These are phyloP conservation scores for Papilio aristodemus DNA, from an alignment of 1,140 invertebrate species.

Conservation along the genomic window DNA sequence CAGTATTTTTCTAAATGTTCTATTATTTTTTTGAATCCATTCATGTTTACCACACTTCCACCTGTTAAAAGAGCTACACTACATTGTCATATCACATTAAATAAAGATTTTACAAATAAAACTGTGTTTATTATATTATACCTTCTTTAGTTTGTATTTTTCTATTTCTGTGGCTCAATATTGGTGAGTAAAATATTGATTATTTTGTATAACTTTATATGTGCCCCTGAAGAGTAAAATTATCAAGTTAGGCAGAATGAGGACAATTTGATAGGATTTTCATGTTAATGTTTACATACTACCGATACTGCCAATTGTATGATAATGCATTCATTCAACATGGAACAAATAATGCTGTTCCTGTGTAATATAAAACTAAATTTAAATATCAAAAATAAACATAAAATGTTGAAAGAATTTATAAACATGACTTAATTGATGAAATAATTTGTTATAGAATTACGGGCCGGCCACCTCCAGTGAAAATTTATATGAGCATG, in stretches of 20 bases:
- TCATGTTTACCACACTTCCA: neutral
- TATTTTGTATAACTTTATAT: slow-evolving; percentile 36
- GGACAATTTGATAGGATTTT: slow-evolving; percentile 32
- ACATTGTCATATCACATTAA: slow-evolving; percentile 36
- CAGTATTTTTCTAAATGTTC: neutral
- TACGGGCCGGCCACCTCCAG: slow-evolving; percentile 78
- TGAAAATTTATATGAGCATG: slow-evolving; percentile 73
- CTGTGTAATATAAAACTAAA: slow-evolving; percentile 14
- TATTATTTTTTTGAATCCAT: neutral
- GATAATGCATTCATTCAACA: slow-evolving; percentile 45
- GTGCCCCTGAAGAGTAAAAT: slow-evolving; percentile 39
- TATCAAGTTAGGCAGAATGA: slow-evolving; percentile 42
- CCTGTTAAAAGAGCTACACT: slow-evolving; percentile 29
- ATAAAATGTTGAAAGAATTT: neutral
- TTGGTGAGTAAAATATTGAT: slow-evolving; percentile 41
- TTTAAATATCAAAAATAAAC: slow-evolving; percentile 13
- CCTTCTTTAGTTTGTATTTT: slow-evolving; percentile 44
- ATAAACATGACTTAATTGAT: neutral
- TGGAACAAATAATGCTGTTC: slow-evolving; percentile 21
- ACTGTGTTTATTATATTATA: slow-evolving; percentile 62
- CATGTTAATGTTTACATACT: slow-evolving; percentile 19
- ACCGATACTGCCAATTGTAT: slow-evolving; percentile 45
- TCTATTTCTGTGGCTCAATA: slow-evolving; percentile 29
- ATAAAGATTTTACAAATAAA: slow-evolving; percentile 54
- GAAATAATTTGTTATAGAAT: slow-evolving; percentile 65